Percentiles rank a stretch among this genome's conserved stretches.
Evolutionary conservation across 2,888 invertebrate species (phyloP).

Genomic region (Leucozona laternaria): DNA sequence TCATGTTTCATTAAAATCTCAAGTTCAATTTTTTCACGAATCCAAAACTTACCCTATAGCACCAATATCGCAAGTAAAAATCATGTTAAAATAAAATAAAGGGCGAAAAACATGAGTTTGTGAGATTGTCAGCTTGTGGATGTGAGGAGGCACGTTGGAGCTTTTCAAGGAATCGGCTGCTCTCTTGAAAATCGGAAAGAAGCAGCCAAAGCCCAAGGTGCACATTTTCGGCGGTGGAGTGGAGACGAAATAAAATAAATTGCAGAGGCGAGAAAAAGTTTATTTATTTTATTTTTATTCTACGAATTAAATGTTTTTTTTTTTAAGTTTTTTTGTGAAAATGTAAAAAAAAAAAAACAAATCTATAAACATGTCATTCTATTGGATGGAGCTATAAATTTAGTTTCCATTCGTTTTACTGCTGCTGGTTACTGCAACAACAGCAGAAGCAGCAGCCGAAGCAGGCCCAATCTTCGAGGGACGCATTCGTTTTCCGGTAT

Average conservation of each 20-base stretch:
- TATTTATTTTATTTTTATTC: conserved; percentile 30
- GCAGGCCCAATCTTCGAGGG: conserved; percentile 60
- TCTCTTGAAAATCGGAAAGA: conserved; percentile 35
- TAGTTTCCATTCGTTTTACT: conserved; percentile 46
- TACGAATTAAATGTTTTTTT: neutral
- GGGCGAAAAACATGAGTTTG: conserved; percentile 13
- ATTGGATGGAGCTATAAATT: conserved; percentile 60
- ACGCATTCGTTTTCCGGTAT: conserved; percentile 58
- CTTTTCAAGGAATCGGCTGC: conserved; percentile 13
- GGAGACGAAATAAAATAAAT: conserved; percentile 57
- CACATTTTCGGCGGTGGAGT: conserved; percentile 48
- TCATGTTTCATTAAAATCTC: no score
- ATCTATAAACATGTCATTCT: conserved; percentile 70
- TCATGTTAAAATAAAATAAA: neutral
- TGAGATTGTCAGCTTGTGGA: conserved; percentile 43
- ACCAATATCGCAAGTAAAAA: no score
- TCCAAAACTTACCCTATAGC: no score
- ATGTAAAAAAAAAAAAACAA: conserved; percentile 36
- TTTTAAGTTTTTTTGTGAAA: conserved; percentile 4
- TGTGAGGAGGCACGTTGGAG: conserved; percentile 29
- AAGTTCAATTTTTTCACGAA: no score
- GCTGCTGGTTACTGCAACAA: conserved; percentile 25
- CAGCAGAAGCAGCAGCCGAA: neutral
- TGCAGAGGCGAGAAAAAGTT: conserved; percentile 49
- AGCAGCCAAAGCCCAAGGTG: conserved; percentile 59